Evolutionary conservation across 2,888 invertebrate genomes (phyloP).

Genomic region (Choreutis nemorana): DNA sequence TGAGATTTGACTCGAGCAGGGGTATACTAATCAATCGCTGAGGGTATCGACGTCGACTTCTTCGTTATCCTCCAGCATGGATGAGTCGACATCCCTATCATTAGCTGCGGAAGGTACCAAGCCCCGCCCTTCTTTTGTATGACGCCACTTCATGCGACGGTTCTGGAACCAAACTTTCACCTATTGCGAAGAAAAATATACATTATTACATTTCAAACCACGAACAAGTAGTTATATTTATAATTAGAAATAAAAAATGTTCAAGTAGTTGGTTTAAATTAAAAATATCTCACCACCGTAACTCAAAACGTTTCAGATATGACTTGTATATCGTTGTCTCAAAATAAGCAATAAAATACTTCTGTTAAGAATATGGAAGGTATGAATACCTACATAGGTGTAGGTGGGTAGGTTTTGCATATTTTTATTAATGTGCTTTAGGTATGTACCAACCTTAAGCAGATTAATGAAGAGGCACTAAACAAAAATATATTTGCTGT

Average conservation of each 20-base stretch:
- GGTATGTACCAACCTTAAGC: no score
- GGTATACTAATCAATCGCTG: conserved; percentile 56
- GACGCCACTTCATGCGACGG: conserved; percentile 89
- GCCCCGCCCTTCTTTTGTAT: conserved; percentile 72
- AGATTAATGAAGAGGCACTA: no score
- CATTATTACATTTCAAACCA: no score
- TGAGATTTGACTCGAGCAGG: no score
- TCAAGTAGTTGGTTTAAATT: conserved; percentile 1
- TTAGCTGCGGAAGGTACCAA: conserved; percentile 22
- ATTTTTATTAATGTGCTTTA: no score
- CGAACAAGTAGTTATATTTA: not conserved
- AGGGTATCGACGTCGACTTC: conserved; percentile 59
- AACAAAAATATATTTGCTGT: no score
- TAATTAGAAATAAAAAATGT: no score
- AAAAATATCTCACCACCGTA: conserved; percentile 3
- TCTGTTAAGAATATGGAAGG: no score
- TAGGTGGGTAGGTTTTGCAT: no score
- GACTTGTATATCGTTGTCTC: not conserved
- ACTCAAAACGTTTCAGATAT: not conserved
- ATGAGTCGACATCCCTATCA: conserved; percentile 30
- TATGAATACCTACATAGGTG: no score
- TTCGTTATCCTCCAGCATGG: conserved; percentile 48
- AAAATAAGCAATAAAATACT: not conserved
- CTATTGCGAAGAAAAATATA: conserved; percentile 39
- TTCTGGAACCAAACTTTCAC: conserved; percentile 96